Evolutionary conservation across 2,888 invertebrate species (phyloP).

Genomic region (Neelides folsomi): DNA sequence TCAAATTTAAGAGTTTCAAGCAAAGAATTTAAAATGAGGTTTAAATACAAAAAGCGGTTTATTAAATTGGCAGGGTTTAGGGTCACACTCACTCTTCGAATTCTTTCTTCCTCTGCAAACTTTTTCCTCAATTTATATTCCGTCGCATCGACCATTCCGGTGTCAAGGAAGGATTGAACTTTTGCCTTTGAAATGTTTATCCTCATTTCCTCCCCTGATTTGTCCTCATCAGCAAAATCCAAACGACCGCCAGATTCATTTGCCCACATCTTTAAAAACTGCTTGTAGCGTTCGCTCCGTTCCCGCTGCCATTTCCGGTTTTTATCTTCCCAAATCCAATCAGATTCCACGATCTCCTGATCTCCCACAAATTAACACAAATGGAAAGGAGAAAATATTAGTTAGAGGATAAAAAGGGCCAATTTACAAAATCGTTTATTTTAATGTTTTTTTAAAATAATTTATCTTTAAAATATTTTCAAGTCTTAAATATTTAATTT

Average conservation of each 20-base stretch:
- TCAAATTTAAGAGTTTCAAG: too few species aligned
- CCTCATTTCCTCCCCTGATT: neutral
- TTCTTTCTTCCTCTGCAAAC: constrained; percentile 10
- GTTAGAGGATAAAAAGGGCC: neutral
- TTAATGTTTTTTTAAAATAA: too few species aligned
- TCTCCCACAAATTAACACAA: neutral
- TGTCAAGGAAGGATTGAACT: constrained; percentile 23
- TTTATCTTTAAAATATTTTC: too few species aligned
- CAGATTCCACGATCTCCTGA: constrained; percentile 76
- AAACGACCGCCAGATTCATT: constrained; percentile 14
- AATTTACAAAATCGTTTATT: too few species aligned
- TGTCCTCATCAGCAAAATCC: neutral
- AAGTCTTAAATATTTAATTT: too few species aligned
- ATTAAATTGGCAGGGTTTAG: too few species aligned
- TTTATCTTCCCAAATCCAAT: constrained; percentile 75
- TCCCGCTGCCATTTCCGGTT: constrained; percentile 67
- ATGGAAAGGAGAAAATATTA: neutral
- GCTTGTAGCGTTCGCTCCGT: constrained; percentile 38
- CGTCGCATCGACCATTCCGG: constrained; percentile 18
- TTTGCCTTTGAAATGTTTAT: neutral
- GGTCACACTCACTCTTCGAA: constrained; percentile 7
- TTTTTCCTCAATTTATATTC: constrained; percentile 6
- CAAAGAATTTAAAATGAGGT: too few species aligned
- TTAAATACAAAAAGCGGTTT: too few species aligned
- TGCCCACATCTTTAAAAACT: constrained; percentile 16